Evolutionary conservation across 2,797 vertebrate species (phyloP).

Genomic region (Huso huso): DNA sequence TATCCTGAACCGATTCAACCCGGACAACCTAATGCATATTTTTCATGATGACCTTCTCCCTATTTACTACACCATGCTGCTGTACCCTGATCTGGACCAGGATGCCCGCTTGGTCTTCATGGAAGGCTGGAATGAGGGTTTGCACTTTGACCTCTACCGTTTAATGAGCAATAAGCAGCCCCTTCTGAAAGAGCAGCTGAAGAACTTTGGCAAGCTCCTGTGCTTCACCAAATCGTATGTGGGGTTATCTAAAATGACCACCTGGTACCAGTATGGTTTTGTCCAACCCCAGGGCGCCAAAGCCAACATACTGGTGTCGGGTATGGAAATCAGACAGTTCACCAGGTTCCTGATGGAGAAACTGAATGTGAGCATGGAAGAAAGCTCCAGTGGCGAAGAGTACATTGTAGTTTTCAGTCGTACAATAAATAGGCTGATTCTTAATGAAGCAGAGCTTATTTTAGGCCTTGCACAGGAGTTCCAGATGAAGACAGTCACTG

Average conservation of each 20-base stretch:
- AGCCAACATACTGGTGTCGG: conserved; percentile 91
- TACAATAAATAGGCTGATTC: conserved; percentile 79
- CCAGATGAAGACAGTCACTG: conserved; percentile 86
- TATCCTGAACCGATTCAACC: conserved; percentile 91
- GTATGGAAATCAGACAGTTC: conserved; percentile 89
- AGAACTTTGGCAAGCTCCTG: conserved; percentile 82
- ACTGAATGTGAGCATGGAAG: conserved; percentile 68
- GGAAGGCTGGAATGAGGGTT: conserved; percentile 91
- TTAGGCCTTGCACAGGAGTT: conserved; percentile 88
- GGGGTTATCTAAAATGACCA: conserved; percentile 91
- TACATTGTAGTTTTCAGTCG: conserved; percentile 90
- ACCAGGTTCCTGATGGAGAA: conserved; percentile 67
- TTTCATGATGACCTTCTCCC: conserved; percentile 94
- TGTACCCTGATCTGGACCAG: conserved; percentile 78
- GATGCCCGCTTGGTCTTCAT: conserved; percentile 89
- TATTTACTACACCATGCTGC: conserved; percentile 90
- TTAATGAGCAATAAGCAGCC: conserved; percentile 90
- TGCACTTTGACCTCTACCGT: conserved; percentile 86
- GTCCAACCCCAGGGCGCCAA: conserved; percentile 95
- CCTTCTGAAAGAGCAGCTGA: conserved; percentile 81
- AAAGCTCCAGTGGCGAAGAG: conserved; percentile 54
- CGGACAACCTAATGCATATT: conserved; percentile 95
- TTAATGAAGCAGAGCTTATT: conserved; percentile 90
- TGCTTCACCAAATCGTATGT: conserved; percentile 92
- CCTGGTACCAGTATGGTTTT: conserved; percentile 97